Evolutionary conservation across 2,113 vertebrate genomes (phyloP), one percentile per base, ranked within the genome.

Genomic region (Lycocorax pyrrhopterus): DNA sequence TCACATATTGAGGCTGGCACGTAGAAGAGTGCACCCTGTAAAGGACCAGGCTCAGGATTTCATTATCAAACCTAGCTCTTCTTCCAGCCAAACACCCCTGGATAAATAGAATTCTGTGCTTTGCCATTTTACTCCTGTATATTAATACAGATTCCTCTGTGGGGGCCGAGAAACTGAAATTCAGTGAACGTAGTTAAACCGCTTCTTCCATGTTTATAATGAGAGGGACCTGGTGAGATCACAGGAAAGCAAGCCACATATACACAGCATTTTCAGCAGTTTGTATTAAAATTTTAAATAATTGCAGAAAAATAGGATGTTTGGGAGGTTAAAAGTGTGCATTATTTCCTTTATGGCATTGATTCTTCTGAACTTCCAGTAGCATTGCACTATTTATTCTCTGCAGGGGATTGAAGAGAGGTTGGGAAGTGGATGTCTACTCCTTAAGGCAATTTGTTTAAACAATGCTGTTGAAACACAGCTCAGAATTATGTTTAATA

Each of bases 391-490:
- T 93, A 60, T 87, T 96, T 94, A 68, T 63, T 77, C 47, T 77
- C 47, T 46, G 13, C 67, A 79, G 94, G 77, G 68, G 92, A 67
- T 74, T 52, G 56, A 69, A n/a, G 7, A 35, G 84, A 94, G 78
- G n/a, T 81, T 81, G 76, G 78, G 27, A 84, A 93, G 74, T 81
- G 47, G 44, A 84, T 96, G 66, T 66, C 87, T 87, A 41, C 53
- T 96, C 89, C 83, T 93, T 72, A 78, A 94, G 95, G 84, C 87
- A 96, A 94, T 97, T 97, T 95, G 66, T 94, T 97, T 96, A 87
- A 89, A 88, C 56, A 75, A 23, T 72, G 69, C 49, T 94, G 74
- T 88, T 94, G 71, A 88, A 96, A 80, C 71, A 80, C 32, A 94
- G 84, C 71, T 97, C 89, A 86, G 79, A 96, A 93, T 93, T 87